These are phyloP conservation scores for Etheostoma spectabile DNA, from an alignment of 2,113 vertebrate species.

Conservation along the genomic window DNA sequence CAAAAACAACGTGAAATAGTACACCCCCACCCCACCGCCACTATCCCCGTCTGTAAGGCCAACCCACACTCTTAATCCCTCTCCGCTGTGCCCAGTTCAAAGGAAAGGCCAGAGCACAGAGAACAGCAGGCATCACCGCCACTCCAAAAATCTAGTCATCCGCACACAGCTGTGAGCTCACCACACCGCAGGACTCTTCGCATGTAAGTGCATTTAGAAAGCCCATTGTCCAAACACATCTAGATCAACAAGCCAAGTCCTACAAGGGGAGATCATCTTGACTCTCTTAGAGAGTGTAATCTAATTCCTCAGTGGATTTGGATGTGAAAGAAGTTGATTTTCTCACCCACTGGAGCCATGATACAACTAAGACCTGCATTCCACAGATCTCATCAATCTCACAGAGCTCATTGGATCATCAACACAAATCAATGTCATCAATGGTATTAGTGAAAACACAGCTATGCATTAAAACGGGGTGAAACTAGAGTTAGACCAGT, in stretches of 20 bases:
- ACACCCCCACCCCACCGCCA: neutral
- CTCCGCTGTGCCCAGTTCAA: constrained; percentile 71
- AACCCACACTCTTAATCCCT: constrained; percentile 66
- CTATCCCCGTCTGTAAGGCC: constrained; percentile 32
- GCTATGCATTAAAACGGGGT: neutral
- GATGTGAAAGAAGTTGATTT: constrained; percentile 53
- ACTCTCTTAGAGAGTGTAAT: constrained; percentile 61
- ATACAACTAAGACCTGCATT: constrained; percentile 54
- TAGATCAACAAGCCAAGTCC: constrained; percentile 67
- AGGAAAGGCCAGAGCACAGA: constrained; percentile 65
- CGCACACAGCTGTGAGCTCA: constrained; percentile 63
- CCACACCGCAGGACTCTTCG: constrained; percentile 47
- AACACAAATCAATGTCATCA: constrained; percentile 47
- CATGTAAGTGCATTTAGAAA: constrained; percentile 69
- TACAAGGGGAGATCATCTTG: constrained; percentile 54
- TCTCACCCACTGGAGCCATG: constrained; percentile 60
- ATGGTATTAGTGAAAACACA: constrained; percentile 12
- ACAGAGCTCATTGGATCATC: constrained; percentile 47
- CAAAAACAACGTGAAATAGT: constrained; percentile 56
- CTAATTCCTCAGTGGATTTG: constrained; percentile 62
- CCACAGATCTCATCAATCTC: constrained; percentile 52
- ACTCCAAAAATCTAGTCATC: constrained; percentile 72
- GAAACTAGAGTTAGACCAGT: neutral
- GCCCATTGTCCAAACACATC: constrained; percentile 74
- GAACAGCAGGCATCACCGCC: constrained; percentile 65